These are phyloP conservation scores for Semaprochilodus insignis DNA, from an alignment of 2,797 vertebrate genomes.

Conservation along the genomic window DNA sequence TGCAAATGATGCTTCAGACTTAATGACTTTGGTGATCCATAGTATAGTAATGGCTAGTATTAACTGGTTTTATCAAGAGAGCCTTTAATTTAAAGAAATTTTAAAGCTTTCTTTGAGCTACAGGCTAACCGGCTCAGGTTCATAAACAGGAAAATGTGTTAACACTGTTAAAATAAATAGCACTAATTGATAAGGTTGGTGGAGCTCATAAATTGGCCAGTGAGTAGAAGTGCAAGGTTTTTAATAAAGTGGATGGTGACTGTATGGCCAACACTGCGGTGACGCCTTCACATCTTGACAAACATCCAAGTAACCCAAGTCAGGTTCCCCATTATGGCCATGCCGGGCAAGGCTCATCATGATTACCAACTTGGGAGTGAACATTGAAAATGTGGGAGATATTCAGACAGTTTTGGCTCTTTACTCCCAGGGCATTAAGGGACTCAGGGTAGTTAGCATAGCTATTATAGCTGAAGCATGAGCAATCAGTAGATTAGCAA, in stretches of 20 bases:
- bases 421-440: neutral
- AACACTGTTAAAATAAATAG: too few species aligned
- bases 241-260: neutral
- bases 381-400: neutral
- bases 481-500: conserved; percentile 22
- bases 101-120: too few species aligned
- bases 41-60: too few species aligned
- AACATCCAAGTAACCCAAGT: neutral
- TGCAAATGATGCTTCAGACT: too few species aligned
- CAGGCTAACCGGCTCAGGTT: too few species aligned
- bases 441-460: neutral
- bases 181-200: neutral
- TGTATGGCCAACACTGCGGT: neutral
- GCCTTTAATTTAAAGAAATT: too few species aligned
- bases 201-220: neutral
- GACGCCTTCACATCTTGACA: neutral
- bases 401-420: neutral
- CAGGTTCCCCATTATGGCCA: conserved; percentile 5
- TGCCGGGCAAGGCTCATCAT: conserved; percentile 36
- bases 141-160: too few species aligned
- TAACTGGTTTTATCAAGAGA: too few species aligned
- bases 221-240: neutral
- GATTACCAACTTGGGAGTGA: conserved; percentile 9
- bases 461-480: conserved; percentile 7
- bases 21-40: too few species aligned